Evolutionary conservation across 2,113 vertebrate genomes (phyloP).

Genomic region (Asarcornis scutulata): DNA sequence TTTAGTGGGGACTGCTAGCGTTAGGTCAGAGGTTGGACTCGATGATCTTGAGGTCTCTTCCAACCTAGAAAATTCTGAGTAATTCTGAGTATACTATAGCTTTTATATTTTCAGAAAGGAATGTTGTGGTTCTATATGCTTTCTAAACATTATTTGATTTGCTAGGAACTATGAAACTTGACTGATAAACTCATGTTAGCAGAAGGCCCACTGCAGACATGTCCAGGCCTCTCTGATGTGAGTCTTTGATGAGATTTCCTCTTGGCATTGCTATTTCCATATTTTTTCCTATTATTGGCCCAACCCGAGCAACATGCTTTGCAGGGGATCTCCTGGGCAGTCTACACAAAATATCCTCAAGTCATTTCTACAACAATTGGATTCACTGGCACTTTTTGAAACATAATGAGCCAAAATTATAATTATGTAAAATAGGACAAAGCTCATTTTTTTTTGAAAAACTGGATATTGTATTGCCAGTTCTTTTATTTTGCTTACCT

Average conservation of each 20-base stretch:
- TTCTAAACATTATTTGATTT: background rate
- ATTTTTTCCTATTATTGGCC: background rate
- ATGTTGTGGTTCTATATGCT: accelerated
- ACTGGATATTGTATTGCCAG: background rate
- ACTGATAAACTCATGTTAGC: background rate
- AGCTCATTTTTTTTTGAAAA: background rate
- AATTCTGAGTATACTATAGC: too few species aligned
- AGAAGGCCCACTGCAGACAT: background rate
- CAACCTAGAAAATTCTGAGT: too few species aligned
- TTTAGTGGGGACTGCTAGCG: too few species aligned
- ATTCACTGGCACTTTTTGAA: background rate
- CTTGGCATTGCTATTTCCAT: background rate
- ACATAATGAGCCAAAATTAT: background rate
- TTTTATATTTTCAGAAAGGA: background rate
- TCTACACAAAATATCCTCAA: background rate
- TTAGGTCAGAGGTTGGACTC: too few species aligned
- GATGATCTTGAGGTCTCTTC: too few species aligned
- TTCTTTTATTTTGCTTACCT: background rate
- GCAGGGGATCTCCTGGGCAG: background rate
- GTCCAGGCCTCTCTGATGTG: background rate
- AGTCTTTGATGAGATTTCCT: background rate
- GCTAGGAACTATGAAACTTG: background rate
- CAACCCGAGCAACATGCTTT: background rate
- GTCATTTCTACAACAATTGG: background rate
- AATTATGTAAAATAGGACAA: background rate